Evolutionary conservation across 2,888 invertebrate species (phyloP), one percentile per base, ranked within the genome.

Genomic region (Drosophila testacea): DNA sequence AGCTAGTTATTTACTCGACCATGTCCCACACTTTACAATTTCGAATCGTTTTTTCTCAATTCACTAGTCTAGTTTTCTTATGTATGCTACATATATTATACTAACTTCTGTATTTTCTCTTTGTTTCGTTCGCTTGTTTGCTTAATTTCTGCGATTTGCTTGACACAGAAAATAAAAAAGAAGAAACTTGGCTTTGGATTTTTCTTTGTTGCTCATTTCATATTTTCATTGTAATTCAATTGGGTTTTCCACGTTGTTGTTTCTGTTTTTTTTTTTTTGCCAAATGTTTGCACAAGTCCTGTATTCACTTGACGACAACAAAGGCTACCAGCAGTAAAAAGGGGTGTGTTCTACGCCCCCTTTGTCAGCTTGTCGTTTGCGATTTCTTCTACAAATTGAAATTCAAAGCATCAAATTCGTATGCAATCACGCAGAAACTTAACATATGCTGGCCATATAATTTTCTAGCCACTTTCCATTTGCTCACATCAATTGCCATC

Each of bases 171-270:
- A 55, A 52, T 13, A 16, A 41, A 22, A 22, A 22, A 32, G 1
- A 32, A 9, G 32, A 32, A 32, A 32, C 30, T 55, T 57, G 51
- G 38, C 32, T 51, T 30, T 36, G 30, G 11, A 6, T 52, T 77
- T 73, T 62, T 74, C 77, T 76, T 69, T 71, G 68, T 74, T 69
- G 66, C 65, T 73, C 71, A 67, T 78, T 73, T 88, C 88, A 85
- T 88, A 83, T 85, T 83, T 88, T 85, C 79, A 83, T 86, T 86
- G 87, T 86, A 88, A 90, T 88, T 88, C 84, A 84, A 86, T 89
- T 86, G 90, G 75, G 78, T 72, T 71, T 75, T 73, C 50, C 54
- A 34, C 42, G 61, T 46, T 69, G 55, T 52, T 62, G 36, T 28
- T 62, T 22, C 3, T 22, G 1, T 22, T 22, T 22, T 22, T 22